A percentile compares a stretch with the other conserved stretches of the same genome.
Conservation (phyloP, 1,140 invertebrate species). For the Drosophila kohkoa region DNA sequence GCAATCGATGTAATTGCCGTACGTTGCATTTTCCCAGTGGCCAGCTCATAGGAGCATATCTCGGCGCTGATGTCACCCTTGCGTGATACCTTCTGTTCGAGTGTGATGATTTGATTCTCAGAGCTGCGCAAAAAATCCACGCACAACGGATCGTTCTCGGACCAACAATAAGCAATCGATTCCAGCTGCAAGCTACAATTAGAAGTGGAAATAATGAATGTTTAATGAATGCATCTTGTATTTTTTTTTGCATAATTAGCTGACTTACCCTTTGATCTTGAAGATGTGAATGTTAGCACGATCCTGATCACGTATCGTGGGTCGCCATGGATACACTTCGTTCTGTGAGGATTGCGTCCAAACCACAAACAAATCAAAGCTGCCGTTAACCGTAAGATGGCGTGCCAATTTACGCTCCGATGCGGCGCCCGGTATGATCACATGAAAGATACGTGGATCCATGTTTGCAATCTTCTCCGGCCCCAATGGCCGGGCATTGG, state of each 20-base stretch:
- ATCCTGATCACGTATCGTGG: constrained; percentile 91
- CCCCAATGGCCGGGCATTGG: constrained; percentile 85
- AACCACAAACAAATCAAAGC: constrained; percentile 87
- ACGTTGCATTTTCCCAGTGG: constrained; percentile 89
- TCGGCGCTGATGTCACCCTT: constrained; percentile 92
- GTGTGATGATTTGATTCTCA: constrained; percentile 89
- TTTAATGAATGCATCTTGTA: constrained; percentile 12
- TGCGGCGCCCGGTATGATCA: constrained; percentile 87
- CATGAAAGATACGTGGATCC: constrained; percentile 87
- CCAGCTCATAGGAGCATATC: constrained; percentile 90
- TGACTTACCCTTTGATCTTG: constrained; percentile 78
- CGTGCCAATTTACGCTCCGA: constrained; percentile 88
- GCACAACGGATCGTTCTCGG: constrained; percentile 90
- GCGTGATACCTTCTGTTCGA: constrained; percentile 91
- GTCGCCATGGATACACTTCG: constrained; percentile 94
- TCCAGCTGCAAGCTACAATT: constrained; percentile 86
- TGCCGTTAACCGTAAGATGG: constrained; percentile 88
- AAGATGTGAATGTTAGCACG: constrained; percentile 92
- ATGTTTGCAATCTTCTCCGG: constrained; percentile 87
- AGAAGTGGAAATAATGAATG: constrained; percentile 3
- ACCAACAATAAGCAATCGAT: constrained; percentile 88
- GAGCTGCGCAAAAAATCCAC: constrained; percentile 89
- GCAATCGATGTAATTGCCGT: constrained; percentile 89
- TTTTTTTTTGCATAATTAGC: not conserved
- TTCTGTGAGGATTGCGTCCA: constrained; percentile 92